These are phyloP conservation scores for Melieria picta DNA, from an alignment of 2,888 invertebrate genomes.

Conservation along the genomic window DNA sequence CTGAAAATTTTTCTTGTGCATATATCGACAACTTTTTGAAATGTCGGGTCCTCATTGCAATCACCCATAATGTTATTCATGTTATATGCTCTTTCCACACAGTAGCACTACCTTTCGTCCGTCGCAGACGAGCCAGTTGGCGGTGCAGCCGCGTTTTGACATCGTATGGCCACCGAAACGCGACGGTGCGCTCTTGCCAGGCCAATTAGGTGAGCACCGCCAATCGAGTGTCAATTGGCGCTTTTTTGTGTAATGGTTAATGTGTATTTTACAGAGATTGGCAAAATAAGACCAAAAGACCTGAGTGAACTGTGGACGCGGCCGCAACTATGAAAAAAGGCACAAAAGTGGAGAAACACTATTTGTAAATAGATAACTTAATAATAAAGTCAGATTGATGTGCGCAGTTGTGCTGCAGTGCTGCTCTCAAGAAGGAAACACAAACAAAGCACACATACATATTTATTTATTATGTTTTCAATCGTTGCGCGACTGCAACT, in stretches of 20 bases:
- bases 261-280: slow-evolving; percentile 50
- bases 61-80: background rate
- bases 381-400: background rate
- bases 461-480: too few species aligned
- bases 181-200: slow-evolving; percentile 43
- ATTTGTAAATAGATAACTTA: slow-evolving; percentile 28
- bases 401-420: background rate
- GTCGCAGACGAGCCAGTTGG: slow-evolving; percentile 49
- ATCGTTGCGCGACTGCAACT: background rate
- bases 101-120: slow-evolving; percentile 55
- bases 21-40: background rate
- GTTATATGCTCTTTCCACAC: background rate
- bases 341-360: slow-evolving; percentile 13
- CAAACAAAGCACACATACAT: too few species aligned
- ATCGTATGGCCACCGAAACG: slow-evolving; percentile 50
- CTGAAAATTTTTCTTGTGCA: background rate
- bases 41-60: background rate
- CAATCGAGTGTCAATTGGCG: too few species aligned
- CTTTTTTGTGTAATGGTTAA: background rate
- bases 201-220: slow-evolving; percentile 50
- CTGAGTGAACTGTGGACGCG: slow-evolving; percentile 59
- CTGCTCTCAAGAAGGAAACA: too few species aligned
- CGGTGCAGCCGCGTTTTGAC: slow-evolving; percentile 59
- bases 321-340: slow-evolving; percentile 58
- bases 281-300: slow-evolving; percentile 59